Conservation (phyloP, 1,140 invertebrate species). For the Temnothorax nylanderi region DNA sequence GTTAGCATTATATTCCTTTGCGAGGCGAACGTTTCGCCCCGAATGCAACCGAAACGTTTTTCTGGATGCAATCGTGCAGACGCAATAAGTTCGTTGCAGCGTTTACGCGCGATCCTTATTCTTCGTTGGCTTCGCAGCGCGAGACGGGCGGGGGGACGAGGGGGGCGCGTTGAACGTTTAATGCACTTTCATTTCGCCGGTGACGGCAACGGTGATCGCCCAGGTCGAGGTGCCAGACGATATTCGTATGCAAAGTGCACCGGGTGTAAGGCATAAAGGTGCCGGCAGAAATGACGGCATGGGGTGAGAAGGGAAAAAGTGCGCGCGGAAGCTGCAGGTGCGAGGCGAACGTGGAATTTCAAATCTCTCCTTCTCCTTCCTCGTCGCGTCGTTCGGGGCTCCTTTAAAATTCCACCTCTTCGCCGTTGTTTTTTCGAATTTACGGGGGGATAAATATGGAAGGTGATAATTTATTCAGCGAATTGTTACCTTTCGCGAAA, state of each 20-base stretch:
- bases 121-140: slow-evolving; percentile 6
- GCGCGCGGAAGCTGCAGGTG: slow-evolving; percentile 51
- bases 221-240: slow-evolving; percentile 48
- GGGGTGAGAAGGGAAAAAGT: slow-evolving; percentile 25
- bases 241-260: slow-evolving; percentile 72
- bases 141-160: not conserved
- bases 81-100: slow-evolving; percentile 56
- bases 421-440: slow-evolving; percentile 27
- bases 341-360: slow-evolving; percentile 58
- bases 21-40: not conserved
- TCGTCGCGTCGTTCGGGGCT: not conserved
- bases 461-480: slow-evolving; percentile 28
- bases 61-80: slow-evolving; percentile 42
- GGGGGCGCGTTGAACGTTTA: slow-evolving; percentile 59
- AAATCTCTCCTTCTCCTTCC: not conserved
- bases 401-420: slow-evolving; percentile 28
- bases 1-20: slow-evolving; percentile 9
- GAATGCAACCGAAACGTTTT: slow-evolving; percentile 34
- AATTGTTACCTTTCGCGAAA: not conserved
- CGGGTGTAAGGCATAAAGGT: slow-evolving; percentile 53
- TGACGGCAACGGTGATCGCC: slow-evolving; percentile 50
- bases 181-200: slow-evolving; percentile 72
- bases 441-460: slow-evolving; percentile 39
- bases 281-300: slow-evolving; percentile 52
- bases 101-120: slow-evolving; percentile 61